These are phyloP conservation scores for Uropsilus gracilis DNA, from an alignment of 2,113 vertebrate genomes.

Conservation along the genomic window DNA sequence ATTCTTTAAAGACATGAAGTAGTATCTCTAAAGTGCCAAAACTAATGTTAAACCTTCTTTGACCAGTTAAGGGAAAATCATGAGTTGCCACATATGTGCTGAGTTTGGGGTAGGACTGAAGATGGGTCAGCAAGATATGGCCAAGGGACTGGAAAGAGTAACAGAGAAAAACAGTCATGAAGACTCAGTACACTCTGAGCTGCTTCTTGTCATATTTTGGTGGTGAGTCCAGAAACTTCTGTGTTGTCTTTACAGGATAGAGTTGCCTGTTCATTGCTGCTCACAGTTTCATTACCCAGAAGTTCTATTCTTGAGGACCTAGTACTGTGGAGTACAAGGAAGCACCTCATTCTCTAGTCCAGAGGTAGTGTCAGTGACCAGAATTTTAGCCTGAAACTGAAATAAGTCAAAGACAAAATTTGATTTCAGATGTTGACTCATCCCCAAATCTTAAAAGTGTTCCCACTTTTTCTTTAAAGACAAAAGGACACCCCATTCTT, in stretches of 20 bases:
- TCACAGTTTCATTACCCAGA: background rate
- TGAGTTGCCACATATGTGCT: background rate
- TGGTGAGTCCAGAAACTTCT: background rate
- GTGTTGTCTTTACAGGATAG: background rate
- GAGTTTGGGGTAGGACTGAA: background rate
- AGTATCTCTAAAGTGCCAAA: background rate
- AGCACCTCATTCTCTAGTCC: background rate
- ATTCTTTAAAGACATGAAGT: background rate
- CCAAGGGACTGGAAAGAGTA: background rate
- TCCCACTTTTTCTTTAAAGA: background rate
- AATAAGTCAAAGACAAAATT: background rate
- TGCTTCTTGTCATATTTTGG: background rate
- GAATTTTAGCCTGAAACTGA: background rate
- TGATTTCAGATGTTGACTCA: background rate
- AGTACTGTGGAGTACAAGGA: background rate
- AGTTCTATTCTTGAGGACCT: background rate
- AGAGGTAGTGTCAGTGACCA: background rate
- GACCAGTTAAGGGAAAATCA: background rate
- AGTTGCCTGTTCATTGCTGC: background rate
- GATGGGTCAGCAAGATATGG: background rate
- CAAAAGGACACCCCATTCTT: background rate
- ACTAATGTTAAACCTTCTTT: background rate
- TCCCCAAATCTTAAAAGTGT: background rate
- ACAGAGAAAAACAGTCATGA: background rate
- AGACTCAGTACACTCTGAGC: background rate